These are phyloP conservation scores for Stictonetta naevosa DNA, from an alignment of 2,113 vertebrate species.

Conservation along the genomic window DNA sequence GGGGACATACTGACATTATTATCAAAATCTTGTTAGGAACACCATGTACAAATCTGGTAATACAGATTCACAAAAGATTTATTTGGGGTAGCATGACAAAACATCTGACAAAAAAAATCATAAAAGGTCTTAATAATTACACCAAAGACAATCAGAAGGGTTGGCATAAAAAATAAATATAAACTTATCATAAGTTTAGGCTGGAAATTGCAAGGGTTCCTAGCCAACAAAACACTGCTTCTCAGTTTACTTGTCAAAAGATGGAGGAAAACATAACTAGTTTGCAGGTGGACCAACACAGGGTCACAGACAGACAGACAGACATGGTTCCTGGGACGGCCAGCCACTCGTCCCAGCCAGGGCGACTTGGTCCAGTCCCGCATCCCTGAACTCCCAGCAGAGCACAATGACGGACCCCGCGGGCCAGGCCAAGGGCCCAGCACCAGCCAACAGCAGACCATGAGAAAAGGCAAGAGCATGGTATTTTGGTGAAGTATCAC, in stretches of 20 bases:
- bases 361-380: neutral
- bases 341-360: neutral
- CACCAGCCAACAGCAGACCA: neutral
- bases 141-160: neutral
- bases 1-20: neutral
- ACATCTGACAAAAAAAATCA: neutral
- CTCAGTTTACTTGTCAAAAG: neutral
- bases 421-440: neutral
- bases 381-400: neutral
- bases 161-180: neutral
- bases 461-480: fast-evolving
- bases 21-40: neutral
- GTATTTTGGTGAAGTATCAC: neutral
- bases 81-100: neutral
- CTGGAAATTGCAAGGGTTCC: neutral
- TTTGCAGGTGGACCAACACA: neutral
- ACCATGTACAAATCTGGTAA: neutral
- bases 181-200: neutral
- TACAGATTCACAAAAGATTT: neutral
- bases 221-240: neutral
- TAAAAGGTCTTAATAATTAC: neutral
- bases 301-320: neutral
- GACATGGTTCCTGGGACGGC: neutral
- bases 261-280: neutral
- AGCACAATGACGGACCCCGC: neutral